phyloP scores from a whole-genome alignment of 2,888 invertebrate species.

The Pristionchus arcanus region DNA sequence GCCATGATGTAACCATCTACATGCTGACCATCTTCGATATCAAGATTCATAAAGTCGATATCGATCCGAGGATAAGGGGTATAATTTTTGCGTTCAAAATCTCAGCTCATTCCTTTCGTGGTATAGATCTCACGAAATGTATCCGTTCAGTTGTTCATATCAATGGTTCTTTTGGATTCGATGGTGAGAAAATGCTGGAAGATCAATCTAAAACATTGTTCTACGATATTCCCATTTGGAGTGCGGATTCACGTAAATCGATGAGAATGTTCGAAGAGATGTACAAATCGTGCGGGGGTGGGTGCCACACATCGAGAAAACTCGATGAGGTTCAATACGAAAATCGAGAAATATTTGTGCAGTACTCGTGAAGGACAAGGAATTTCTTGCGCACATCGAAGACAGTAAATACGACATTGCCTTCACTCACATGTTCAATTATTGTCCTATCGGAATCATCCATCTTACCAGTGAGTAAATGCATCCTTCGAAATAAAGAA shows the following conservation, averaged over 20 bases:
- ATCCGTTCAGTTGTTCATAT: constrained; percentile 1
- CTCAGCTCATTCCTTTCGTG: not conserved
- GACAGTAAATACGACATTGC: constrained; percentile 72
- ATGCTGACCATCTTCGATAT: constrained; percentile 57
- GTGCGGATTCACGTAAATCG: constrained; percentile 8
- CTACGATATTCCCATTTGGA: constrained; percentile 55
- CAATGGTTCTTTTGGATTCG: constrained; percentile 40
- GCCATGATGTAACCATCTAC: constrained; percentile 70
- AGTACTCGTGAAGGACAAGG: constrained; percentile 62
- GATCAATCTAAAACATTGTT: constrained; percentile 61
- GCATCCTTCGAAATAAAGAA: not conserved
- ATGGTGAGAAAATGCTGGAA: constrained; percentile 58
- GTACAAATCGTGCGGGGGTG: constrained; percentile 46
- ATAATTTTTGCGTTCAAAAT: too few relatives aligned
- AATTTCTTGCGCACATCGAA: constrained; percentile 63
- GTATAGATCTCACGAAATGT: not conserved
- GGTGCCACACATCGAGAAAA: not conserved
- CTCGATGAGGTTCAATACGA: too few relatives aligned
- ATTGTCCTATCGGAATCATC: constrained; percentile 62
- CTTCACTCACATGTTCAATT: constrained; percentile 68
- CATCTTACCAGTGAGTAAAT: constrained; percentile 47
- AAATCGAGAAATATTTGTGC: not conserved
- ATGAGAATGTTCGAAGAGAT: constrained; percentile 58
- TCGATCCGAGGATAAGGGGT: constrained; percentile 61
- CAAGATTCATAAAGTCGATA: constrained; percentile 48